Evolutionary conservation across 2,113 vertebrate species (phyloP), one percentile per base, ranked within the genome.

Genomic region (Megalops atlanticus): DNA sequence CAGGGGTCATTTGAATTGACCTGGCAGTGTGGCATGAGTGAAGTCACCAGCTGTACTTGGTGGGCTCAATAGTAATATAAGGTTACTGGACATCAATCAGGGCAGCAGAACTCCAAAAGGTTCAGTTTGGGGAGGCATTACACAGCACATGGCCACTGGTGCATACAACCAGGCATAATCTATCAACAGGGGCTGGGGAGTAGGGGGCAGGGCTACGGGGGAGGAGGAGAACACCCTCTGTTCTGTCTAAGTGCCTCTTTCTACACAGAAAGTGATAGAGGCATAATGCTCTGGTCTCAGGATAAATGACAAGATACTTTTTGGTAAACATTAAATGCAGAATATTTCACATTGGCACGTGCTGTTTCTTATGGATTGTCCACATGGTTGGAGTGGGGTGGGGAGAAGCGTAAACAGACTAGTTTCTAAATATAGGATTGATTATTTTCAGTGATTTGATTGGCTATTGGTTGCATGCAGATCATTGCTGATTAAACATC

Each of bases 11-110:
- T 84, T 83, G 87, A 86, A 92, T 88, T 92, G 90, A 93, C 92
- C 90, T 68, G 85, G 81, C 84, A 89, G 72, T 81, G 81, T 80
- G 83, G 88, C 82, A 85, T 89, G 90, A 90, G 90, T 90, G 89
- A 92, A 90, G 88, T 91, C 89, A 92, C 90, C 91, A 92, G 91
- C 91, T 93, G 92, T 87, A 89, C 83, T 87, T 83, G 85, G 87
- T 87, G 79, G 89, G 85, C 86, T 87, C 85, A 83, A 86, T 85
- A 87, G 86, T 84, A 89, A 91, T 93, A 91, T 91, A 89, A 85
- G 87, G 87, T 91, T 90, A 92, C 91, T 80, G 89, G 89, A 92
- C 91, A 92, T 94, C 90, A 93, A 91, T 92, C 90, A 93, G 88
- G 83, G 86, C 82, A 87, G 81, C 90, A 89, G 89, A 84, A 89